Conservation (phyloP, 2,113 vertebrate genomes). For the Ptyas mucosa region DNA sequence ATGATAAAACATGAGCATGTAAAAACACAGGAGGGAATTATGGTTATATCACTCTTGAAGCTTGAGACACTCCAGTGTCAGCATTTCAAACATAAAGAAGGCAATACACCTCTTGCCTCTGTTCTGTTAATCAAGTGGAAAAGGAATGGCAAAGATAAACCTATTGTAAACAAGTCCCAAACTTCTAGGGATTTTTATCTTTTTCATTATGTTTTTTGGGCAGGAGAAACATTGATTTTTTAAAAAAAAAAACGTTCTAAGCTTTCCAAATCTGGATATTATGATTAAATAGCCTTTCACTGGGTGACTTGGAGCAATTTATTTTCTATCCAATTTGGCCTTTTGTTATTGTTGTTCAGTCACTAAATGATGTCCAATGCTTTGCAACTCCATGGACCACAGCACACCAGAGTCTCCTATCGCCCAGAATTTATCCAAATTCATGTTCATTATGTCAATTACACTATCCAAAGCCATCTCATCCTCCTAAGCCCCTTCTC, state of each 20-base stretch:
- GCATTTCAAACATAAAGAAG: not conserved
- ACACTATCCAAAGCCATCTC: no score
- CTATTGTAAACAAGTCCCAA: not conserved
- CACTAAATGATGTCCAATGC: no score
- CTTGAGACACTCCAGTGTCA: not conserved
- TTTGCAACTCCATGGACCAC: no score
- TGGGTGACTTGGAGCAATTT: not conserved
- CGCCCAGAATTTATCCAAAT: no score
- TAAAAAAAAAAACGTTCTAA: not conserved
- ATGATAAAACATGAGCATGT: not conserved
- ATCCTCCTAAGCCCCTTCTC: no score
- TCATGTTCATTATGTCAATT: no score
- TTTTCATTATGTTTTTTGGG: not conserved
- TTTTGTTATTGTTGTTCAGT: no score
- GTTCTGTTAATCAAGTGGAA: not conserved
- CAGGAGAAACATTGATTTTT: not conserved
- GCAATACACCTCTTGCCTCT: not conserved
- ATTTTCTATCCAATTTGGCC: not conserved
- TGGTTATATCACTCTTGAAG: not conserved
- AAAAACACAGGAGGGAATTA: not conserved
- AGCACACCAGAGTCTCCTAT: no score
- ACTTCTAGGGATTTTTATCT: not conserved
- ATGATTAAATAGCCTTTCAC: not conserved
- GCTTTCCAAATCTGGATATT: not conserved
- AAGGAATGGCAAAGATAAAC: not conserved